Evolutionary conservation across 2,113 vertebrate species (phyloP), one percentile per base, ranked within the genome.

Genomic region (Chrysemys picta): DNA sequence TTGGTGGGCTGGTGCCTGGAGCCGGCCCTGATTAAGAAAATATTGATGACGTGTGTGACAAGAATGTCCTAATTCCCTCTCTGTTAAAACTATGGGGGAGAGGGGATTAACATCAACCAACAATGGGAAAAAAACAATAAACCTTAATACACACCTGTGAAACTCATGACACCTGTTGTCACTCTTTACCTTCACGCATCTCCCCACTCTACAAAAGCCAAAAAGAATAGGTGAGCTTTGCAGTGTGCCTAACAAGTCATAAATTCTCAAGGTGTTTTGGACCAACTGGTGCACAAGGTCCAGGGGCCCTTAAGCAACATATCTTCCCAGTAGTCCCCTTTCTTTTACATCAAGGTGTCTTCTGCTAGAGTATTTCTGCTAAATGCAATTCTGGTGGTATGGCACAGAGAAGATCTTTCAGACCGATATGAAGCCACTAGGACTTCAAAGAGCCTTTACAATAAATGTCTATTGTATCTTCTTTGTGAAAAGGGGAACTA

Each of bases 11-110:
- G 38, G 38, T 42, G 38, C 38, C 38, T 42, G 38, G 38, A 42
- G 38, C 38, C 38, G 38, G 38, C 38, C 38, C 38, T 42, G 38
- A 42, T 93, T 90, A 84, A 89, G 85, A 88, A 65, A 84, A 87
- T 84, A 81, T 53, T 75, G 49, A 88, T 83, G 88, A 80, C 47
- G 87, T 91, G 50, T 50, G 29, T 85, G 79, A 80, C 16, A 81
- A 95, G 83, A 57, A 49, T 78, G 91, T 81, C 69, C 80, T 91
- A 56, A 89, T 85, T 93, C 82, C 89, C 94, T 94, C 87, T 81
- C 81, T 65, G 1, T 89, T 89, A 12, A 65, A 94, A 47, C 87
- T 45, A 5, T n/a, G 88, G 4, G 9, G 75, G 29, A 14, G 59
- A 90, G 92, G 89, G 83, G 84, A 96, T 82, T 76, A 47, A 81